A percentile compares a stretch with the other conserved stretches of the same genome.
phyloP scores from a whole-genome alignment of 1,140 invertebrate genomes.

The Thereuonema tuberculata region DNA sequence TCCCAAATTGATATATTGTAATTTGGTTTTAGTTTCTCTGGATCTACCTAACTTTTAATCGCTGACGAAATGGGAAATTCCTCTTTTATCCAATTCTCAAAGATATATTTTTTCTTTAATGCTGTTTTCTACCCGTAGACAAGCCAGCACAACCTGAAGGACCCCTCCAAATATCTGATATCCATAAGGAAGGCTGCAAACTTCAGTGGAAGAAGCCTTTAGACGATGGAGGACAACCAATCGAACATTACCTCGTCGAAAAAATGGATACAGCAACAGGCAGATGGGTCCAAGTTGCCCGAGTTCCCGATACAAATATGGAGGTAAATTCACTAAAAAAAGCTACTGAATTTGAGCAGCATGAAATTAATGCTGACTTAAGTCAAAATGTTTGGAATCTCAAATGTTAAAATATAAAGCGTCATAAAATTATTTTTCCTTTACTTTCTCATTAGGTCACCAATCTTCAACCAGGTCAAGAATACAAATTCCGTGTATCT shows the following conservation, averaged over 20 bases:
- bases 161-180: conserved; percentile 74
- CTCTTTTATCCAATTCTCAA: no score
- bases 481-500: conserved; percentile 92
- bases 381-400: no score
- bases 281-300: conserved; percentile 67
- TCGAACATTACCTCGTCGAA: conserved; percentile 84
- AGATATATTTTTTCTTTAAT: not conserved
- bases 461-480: conserved; percentile 74
- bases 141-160: conserved; percentile 55
- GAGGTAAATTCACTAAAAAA: conserved; percentile 33
- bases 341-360: not conserved
- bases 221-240: conserved; percentile 79
- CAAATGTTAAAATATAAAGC: no score
- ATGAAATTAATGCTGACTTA: not conserved
- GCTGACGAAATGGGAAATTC: no score
- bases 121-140: not conserved
- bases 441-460: no score
- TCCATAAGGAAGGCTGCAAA: conserved; percentile 84
- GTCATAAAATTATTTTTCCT: no score
- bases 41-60: no score
- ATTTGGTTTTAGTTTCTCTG: no score
- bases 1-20: no score
- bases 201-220: conserved; percentile 86
- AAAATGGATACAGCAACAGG: conserved; percentile 74
- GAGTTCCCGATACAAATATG: conserved; percentile 64